Evolutionary conservation across 2,888 invertebrate genomes (phyloP), one percentile per base, ranked within the genome.

Genomic region (Antheraea assamensis): DNA sequence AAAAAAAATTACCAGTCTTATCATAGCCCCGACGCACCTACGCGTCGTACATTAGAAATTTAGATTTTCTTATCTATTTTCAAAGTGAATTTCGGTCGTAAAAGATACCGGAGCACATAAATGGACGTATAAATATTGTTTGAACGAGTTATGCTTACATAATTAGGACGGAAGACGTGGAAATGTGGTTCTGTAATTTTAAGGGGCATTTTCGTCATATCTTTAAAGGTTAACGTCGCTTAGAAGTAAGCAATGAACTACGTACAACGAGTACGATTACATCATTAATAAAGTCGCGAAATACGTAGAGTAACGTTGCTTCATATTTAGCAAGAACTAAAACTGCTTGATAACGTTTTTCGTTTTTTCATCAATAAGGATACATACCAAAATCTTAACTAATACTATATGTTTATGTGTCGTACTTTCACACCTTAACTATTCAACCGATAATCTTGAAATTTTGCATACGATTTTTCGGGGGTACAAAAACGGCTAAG

Each of bases 11-110:
- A 68, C 31, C 68, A 35, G 15, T 68, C 24, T 35, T 68, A 35
- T 68, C 35, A 19, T 19, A 66, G 68, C 21, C 35, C n/a, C n/a
- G 35, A 68, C 21, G 24, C 68, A 68, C 68, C 68, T 68, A 68
- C 35, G 68, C 68, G 35, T 19, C n/a, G 31, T 68, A 35, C 68
- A 68, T 68, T 68, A 68, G 68, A 68, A 35, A 35, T 68, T 68
- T 68, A 68, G 35, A 68, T 68, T 68, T 35, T 35, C 68, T 35
- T 68, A 68, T 68, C 68, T 68, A 68, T n/a, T 68, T 68, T 68
- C 68, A 68, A 68, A 68, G 68, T 68, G 68, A 68, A 68, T 68
- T 68, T 35, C 19, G 35, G 68, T 68, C 68, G 35, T 68, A 68
- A 68, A 42, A 68, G 68, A 21, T 35, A 64, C 61, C 30, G 30